Base-by-base conservation (phyloP, 2,113 vertebrate species). In the Bubalus kerabau region DNA sequence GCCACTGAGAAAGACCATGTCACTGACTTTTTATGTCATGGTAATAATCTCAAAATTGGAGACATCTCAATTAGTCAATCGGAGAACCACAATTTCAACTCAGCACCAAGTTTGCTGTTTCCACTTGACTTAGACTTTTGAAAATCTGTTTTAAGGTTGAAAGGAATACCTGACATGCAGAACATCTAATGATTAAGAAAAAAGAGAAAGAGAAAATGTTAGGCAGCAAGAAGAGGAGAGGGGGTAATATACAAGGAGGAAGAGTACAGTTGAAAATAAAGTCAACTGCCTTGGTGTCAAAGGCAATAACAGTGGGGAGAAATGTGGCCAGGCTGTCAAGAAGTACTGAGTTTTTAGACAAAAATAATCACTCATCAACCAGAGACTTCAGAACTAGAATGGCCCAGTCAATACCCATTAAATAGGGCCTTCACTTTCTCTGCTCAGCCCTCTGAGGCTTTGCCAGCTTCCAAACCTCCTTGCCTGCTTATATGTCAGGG, bases 301-400 rank as follows among this genome's bases (percentile, higher is more conserved):
- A 89, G 32, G 43, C 0, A 64, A 90, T 97, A 97, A 96, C 71
- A 52, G 32, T 7, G n/a, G 7, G 24, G 32, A 81, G 43, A 90
- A 95, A 90, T 32, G 83, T 56, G 91, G 76, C 28, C 95, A 74
- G 43, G 30, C 86, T 92, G 78, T 84, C 78, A 62, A 94, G 60
- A 86, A 82, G 92, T n/a, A 81, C 87, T 92, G 50, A 87, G 43
- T 85, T 80, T 81, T 91, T 56, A 95, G 83, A 91, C 84, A 97
- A 95, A 94, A 96, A 32, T 88, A 96, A 95, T 84, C 74, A 97
- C 83, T 87, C 54, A 81, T 71, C 96, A 85, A 78, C 78, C 91
- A 87, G 28, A 59, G 14, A 90, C 80, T 83, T 90, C 50, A 82
- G 54, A 84, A 95, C 57, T 56, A 52, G 50, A 86, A 54, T 43